Conservation (phyloP, 2,888 invertebrate species). For the Xylota sylvarum region DNA sequence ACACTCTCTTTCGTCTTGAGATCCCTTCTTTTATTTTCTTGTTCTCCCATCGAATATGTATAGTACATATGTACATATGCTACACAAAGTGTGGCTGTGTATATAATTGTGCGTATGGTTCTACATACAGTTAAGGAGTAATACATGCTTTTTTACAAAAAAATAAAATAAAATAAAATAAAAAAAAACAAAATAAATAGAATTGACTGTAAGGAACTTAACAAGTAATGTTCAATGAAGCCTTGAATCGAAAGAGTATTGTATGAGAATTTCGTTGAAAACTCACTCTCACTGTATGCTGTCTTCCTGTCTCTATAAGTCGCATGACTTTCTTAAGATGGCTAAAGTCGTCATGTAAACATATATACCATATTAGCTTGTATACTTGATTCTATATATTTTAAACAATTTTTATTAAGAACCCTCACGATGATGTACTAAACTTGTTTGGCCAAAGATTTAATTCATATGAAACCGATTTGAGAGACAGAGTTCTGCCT, state of each 20-base stretch:
- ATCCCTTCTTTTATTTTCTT: not conserved
- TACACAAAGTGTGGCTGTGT: no score
- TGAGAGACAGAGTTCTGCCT: not conserved
- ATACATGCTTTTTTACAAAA: not conserved
- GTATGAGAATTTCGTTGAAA: not conserved
- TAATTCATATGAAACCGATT: conserved; percentile 3
- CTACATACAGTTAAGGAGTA: not conserved
- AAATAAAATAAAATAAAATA: not conserved
- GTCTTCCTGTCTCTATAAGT: not conserved
- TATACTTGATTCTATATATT: not conserved
- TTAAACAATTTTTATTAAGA: not conserved
- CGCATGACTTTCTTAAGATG: not conserved
- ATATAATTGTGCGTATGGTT: not conserved
- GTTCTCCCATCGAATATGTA: not conserved
- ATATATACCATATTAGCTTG: not conserved
- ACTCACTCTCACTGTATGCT: not conserved
- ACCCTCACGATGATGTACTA: not conserved
- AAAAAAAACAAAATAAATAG: not conserved
- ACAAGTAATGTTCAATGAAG: not conserved
- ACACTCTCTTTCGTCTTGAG: conserved; percentile 8
- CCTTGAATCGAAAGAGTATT: not conserved
- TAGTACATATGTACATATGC: not conserved
- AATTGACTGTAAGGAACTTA: not conserved
- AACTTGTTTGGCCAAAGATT: not conserved
- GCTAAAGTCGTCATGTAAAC: conserved; percentile 6